These are phyloP conservation scores for Dicrurus megarhynchus DNA, from an alignment of 2,113 vertebrate species.

Conservation along the genomic window DNA sequence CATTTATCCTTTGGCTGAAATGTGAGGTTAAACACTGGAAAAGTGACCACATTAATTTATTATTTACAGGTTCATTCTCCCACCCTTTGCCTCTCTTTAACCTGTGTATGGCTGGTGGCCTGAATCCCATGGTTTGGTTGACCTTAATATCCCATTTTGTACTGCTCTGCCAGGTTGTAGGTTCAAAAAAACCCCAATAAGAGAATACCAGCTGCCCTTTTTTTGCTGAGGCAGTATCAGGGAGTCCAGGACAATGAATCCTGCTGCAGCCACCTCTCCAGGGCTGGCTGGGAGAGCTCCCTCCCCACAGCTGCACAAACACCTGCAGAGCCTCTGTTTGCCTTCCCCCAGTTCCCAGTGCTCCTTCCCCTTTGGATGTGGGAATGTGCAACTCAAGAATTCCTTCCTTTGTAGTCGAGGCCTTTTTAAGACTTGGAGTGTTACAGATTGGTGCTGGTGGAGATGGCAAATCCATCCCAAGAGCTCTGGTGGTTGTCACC, in stretches of 20 bases:
- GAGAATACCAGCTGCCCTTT: background rate
- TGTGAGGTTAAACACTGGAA: background rate
- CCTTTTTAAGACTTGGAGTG: background rate
- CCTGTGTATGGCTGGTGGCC: background rate
- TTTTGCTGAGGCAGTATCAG: background rate
- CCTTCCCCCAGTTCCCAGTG: background rate
- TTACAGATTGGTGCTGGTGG: background rate
- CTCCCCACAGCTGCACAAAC: slow-evolving; percentile 40
- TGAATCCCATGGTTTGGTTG: background rate
- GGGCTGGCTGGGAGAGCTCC: background rate
- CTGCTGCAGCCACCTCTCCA: background rate
- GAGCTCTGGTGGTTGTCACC: background rate
- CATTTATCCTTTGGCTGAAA: background rate
- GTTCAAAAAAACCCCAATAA: background rate
- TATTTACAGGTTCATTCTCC: background rate
- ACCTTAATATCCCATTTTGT: background rate
- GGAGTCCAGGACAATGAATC: background rate
- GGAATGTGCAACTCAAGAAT: background rate
- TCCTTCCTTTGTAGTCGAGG: background rate
- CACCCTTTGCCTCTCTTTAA: background rate
- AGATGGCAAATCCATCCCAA: background rate
- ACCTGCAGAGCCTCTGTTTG: background rate
- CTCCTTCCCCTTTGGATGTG: slow-evolving; percentile 7
- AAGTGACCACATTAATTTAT: background rate
- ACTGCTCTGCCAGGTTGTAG: background rate